Evolutionary conservation across 2,113 vertebrate genomes (phyloP).

Genomic region (Rissa tridactyla): DNA sequence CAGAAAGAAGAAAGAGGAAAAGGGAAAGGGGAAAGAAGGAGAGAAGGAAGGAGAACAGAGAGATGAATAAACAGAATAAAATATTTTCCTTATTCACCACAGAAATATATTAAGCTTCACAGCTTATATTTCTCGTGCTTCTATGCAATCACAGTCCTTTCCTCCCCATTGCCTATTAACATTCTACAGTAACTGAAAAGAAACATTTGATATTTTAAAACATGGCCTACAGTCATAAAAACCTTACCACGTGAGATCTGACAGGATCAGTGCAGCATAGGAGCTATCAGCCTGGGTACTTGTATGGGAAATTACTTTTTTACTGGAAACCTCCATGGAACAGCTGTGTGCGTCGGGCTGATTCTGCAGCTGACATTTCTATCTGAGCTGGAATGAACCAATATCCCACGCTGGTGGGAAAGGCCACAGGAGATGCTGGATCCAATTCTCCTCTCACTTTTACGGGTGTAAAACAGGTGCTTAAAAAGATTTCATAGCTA

Average conservation of each 20-base stretch:
- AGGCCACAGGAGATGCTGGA: constrained; percentile 61
- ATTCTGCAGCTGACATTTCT: constrained; percentile 65
- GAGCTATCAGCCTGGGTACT: background rate
- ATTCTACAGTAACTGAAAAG: background rate
- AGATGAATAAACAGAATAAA: background rate
- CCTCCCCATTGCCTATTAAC: background rate
- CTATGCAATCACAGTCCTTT: background rate
- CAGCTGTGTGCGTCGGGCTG: constrained; percentile 46
- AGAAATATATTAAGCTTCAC: background rate
- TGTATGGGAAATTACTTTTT: constrained; percentile 63
- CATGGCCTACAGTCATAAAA: constrained; percentile 42
- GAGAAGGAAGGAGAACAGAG: background rate
- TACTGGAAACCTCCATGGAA: constrained; percentile 53
- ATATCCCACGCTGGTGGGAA: constrained; percentile 54
- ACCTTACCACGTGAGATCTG: constrained; percentile 9
- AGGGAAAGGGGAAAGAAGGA: background rate
- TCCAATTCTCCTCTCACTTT: constrained; percentile 47
- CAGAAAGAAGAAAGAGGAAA: background rate
- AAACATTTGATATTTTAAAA: constrained; percentile 54
- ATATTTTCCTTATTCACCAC: background rate
- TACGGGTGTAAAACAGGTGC: constrained; percentile 15
- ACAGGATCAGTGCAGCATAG: background rate
- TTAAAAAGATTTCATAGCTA: constrained; percentile 34
- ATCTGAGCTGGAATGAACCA: constrained; percentile 59
- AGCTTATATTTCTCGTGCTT: background rate